Conservation (phyloP, 2,797 vertebrate species). For the Peromyscus attwateri region DNA sequence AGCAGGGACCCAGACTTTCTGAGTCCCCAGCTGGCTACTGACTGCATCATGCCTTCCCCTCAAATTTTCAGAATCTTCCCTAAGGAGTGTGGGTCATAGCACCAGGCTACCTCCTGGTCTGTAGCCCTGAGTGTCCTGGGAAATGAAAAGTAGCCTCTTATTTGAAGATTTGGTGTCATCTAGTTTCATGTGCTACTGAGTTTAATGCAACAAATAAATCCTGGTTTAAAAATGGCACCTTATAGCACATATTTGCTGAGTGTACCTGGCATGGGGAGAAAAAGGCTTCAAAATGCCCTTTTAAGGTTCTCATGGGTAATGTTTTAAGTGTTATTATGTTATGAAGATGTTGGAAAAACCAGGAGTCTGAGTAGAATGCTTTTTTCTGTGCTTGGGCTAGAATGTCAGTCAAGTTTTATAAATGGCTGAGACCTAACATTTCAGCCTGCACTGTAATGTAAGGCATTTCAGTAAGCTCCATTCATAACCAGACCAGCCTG, state of each 20-base stretch:
- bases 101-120: neutral
- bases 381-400: constrained; percentile 23
- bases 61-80: neutral
- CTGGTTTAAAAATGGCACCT: neutral
- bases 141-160: neutral
- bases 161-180: rapidly evolving
- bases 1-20: neutral
- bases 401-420: neutral
- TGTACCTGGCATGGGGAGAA: neutral
- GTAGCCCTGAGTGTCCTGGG: neutral
- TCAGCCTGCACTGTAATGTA: neutral
- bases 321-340: constrained; percentile 16
- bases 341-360: constrained; percentile 9
- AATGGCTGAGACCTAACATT: neutral
- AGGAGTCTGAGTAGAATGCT: neutral
- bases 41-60: neutral
- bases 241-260: neutral
- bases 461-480: neutral
- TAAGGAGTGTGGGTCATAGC: rapidly evolving
- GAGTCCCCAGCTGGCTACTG: neutral
- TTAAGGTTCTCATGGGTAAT: neutral
- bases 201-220: neutral
- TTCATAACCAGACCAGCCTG: neutral
- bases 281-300: constrained; percentile 27
- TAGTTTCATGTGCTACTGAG: neutral